Conservation (phyloP, 2,888 invertebrate genomes). For the Coelinius sp. region DNA sequence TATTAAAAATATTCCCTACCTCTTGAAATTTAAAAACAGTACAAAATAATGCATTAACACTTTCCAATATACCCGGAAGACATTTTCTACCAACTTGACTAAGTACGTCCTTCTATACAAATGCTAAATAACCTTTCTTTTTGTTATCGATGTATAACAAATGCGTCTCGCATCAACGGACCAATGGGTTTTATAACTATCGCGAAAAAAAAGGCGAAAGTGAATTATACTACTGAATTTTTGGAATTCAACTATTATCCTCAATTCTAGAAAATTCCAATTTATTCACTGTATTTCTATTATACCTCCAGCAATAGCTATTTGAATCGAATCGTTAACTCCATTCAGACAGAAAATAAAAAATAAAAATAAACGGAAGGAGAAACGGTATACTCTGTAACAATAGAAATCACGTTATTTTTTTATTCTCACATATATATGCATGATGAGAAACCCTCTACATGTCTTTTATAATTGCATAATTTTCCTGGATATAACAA, state of each 20-base stretch:
- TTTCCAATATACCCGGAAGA: constrained; percentile 22
- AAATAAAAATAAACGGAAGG: constrained; percentile 6
- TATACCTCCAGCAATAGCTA: not conserved
- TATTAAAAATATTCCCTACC: not conserved
- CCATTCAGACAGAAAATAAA: constrained; percentile 12
- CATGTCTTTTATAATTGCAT: constrained; percentile 21
- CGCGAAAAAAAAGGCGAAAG: constrained; percentile 32
- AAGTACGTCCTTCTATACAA: not conserved
- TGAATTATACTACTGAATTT: constrained; percentile 34
- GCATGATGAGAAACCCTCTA: constrained; percentile 1
- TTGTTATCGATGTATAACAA: constrained; percentile 26
- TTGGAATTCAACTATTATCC: not conserved
- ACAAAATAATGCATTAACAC: not conserved
- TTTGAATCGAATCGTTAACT: not conserved
- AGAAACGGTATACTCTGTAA: constrained; percentile 12
- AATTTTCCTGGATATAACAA: constrained; percentile 7
- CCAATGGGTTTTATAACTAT: constrained; percentile 30
- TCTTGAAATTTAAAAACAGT: not conserved
- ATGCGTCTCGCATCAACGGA: constrained; percentile 33
- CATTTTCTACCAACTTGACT: not conserved
- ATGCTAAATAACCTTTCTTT: constrained; percentile 18
- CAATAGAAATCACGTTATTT: constrained; percentile 17
- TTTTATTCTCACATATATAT: constrained; percentile 24
- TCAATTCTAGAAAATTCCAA: not conserved
- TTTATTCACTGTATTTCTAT: not conserved